Percentiles rank a stretch among this genome's conserved stretches.
Conservation (phyloP, 2,113 vertebrate genomes). For the Callaeas wilsoni region DNA sequence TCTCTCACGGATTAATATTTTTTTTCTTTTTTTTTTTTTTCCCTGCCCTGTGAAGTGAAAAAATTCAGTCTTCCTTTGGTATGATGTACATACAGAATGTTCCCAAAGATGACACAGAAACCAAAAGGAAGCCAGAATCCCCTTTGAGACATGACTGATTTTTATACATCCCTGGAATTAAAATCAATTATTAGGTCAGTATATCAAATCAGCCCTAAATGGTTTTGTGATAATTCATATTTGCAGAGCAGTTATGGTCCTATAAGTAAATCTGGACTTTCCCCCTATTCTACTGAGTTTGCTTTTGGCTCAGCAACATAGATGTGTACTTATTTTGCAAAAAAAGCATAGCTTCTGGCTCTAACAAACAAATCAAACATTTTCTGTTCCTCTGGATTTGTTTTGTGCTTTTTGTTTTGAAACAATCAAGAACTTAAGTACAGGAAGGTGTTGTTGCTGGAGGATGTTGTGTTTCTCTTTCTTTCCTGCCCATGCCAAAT, state of each 20-base stretch:
- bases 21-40: not conserved
- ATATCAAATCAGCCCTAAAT: not conserved
- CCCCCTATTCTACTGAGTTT: not conserved
- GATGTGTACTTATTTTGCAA: not conserved
- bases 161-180: not conserved
- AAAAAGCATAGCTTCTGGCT: not conserved
- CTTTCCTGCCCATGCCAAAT: not conserved
- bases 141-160: not conserved
- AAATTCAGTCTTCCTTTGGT: not conserved
- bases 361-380: not conserved
- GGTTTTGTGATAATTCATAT: not conserved
- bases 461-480: not conserved
- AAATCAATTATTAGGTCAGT: not conserved
- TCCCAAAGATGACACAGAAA: not conserved
- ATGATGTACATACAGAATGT: not conserved
- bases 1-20: not conserved
- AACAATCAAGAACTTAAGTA: not conserved
- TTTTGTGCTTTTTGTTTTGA: not conserved
- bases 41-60: not conserved
- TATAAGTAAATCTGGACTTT: not conserved
- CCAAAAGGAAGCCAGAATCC: not conserved
- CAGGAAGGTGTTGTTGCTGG: not conserved
- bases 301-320: not conserved
- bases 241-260: not conserved
- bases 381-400: not conserved